These are phyloP conservation scores for Psilopogon haemacephalus DNA, from an alignment of 2,113 vertebrate species.

Conservation along the genomic window DNA sequence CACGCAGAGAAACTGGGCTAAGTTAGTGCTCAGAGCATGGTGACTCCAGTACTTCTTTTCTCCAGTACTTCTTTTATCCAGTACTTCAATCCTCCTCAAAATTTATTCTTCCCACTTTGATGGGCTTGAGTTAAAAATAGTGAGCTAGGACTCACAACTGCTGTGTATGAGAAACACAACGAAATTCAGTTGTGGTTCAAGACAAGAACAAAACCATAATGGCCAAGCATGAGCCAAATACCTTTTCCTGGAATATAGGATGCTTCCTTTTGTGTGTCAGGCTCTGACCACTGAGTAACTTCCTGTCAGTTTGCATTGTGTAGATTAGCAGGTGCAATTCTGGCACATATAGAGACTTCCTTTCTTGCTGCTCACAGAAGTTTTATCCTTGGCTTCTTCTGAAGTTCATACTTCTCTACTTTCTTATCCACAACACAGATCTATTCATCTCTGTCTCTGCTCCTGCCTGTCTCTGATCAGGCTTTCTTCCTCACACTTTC, in stretches of 20 bases:
- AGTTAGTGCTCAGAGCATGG: not conserved
- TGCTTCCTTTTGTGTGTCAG: slow-evolving; percentile 69
- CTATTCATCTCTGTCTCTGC: not conserved
- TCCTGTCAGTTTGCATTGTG: slow-evolving; percentile 66
- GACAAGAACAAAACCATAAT: slow-evolving; percentile 22
- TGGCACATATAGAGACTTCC: slow-evolving; percentile 58
- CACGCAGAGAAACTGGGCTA: not conserved
- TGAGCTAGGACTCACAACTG: not conserved
- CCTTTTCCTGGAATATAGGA: slow-evolving; percentile 56
- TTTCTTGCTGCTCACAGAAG: slow-evolving; percentile 28
- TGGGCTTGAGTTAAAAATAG: slow-evolving; percentile 15
- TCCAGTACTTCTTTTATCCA: not conserved
- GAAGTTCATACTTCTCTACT: not conserved
- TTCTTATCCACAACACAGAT: not conserved
- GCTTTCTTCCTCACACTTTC: not conserved
- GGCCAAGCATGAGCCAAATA: slow-evolving; percentile 29
- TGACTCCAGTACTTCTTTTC: not conserved
- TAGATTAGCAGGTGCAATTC: slow-evolving; percentile 72
- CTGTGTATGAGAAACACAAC: not conserved
- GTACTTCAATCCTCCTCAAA: not conserved
- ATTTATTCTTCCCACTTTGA: not conserved
- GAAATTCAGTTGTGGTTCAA: not conserved
- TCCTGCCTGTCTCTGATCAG: not conserved
- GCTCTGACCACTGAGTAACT: slow-evolving; percentile 71
- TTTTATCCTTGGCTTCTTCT: not conserved